phyloP scores from a whole-genome alignment of 2,888 invertebrate genomes.

The Alviniconcha strummeri region DNA sequence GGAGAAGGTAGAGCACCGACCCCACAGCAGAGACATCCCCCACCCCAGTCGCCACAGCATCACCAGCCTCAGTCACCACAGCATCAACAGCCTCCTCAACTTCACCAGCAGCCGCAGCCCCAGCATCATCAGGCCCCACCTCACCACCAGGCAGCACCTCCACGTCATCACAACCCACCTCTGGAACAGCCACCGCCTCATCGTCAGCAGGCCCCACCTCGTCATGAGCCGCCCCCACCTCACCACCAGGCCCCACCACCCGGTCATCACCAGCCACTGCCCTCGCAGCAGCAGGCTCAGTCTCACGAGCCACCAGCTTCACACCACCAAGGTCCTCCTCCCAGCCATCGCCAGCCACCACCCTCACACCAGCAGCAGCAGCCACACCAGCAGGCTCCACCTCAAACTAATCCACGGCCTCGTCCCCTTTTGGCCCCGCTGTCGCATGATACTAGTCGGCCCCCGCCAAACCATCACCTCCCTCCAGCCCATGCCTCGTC shows the following conservation, averaged over 20 bases:
- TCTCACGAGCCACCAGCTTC: no score
- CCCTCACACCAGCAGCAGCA: no score
- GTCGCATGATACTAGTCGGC: neutral
- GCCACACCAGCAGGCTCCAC: neutral
- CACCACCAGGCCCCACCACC: neutral
- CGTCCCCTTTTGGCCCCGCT: neutral
- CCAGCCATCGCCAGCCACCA: neutral
- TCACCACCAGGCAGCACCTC: neutral
- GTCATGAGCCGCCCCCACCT: neutral
- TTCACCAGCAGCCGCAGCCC: neutral
- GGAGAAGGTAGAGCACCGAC: neutral
- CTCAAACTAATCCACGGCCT: neutral
- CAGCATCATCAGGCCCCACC: constrained; percentile 3
- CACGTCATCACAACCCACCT: neutral
- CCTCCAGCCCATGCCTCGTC: neutral
- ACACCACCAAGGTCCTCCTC: no score
- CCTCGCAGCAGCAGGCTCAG: neutral
- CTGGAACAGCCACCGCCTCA: neutral
- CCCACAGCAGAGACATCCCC: constrained; percentile 16
- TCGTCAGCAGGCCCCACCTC: neutral
- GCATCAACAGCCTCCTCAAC: neutral
- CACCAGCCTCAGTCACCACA: constrained; percentile 10
- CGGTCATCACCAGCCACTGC: neutral
- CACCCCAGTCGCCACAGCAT: constrained; percentile 7
- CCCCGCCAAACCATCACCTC: neutral